These are phyloP conservation scores for Cosmorhoe ocellata DNA, from an alignment of 2,888 invertebrate species.

Conservation along the genomic window DNA sequence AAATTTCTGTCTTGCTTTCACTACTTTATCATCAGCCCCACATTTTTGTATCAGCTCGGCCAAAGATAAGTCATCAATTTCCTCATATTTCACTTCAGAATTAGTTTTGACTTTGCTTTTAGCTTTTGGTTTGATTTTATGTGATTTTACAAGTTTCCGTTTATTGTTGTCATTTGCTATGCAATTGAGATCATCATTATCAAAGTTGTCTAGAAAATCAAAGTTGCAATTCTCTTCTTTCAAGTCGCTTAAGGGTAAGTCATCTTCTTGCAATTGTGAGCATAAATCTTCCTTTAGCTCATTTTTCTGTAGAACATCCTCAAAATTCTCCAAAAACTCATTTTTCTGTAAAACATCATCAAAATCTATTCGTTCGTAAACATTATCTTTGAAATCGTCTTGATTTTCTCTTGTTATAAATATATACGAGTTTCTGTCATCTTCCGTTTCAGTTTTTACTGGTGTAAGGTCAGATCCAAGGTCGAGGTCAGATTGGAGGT, in stretches of 20 bases:
- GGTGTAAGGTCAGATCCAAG: not conserved
- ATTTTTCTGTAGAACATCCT: conserved; percentile 1
- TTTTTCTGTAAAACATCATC: conserved; percentile 9
- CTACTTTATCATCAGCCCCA: conserved; percentile 8
- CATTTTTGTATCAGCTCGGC: conserved; percentile 12
- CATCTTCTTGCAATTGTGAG: conserved; percentile 4
- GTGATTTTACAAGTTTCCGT: not conserved
- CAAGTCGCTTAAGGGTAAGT: conserved; percentile 14
- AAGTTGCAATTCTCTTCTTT: conserved; percentile 12
- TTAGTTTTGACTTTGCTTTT: conserved; percentile 1
- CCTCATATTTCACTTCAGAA: conserved; percentile 11
- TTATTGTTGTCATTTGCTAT: not conserved
- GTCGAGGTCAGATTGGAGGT: not conserved
- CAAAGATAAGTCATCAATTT: conserved; percentile 14
- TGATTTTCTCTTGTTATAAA: conserved; percentile 9
- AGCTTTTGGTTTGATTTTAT: not conserved
- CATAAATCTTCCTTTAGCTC: conserved; percentile 3
- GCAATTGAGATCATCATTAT: not conserved
- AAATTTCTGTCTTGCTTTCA: conserved; percentile 19
- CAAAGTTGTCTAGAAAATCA: conserved; percentile 6
- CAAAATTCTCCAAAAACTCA: conserved; percentile 4
- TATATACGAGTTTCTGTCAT: conserved; percentile 1
- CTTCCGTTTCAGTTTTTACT: conserved; percentile 12
- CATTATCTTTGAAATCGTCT: not conserved
- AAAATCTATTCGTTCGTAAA: not conserved